phyloP scores from a whole-genome alignment of 1,140 invertebrate species.

The Cydia amplana region DNA sequence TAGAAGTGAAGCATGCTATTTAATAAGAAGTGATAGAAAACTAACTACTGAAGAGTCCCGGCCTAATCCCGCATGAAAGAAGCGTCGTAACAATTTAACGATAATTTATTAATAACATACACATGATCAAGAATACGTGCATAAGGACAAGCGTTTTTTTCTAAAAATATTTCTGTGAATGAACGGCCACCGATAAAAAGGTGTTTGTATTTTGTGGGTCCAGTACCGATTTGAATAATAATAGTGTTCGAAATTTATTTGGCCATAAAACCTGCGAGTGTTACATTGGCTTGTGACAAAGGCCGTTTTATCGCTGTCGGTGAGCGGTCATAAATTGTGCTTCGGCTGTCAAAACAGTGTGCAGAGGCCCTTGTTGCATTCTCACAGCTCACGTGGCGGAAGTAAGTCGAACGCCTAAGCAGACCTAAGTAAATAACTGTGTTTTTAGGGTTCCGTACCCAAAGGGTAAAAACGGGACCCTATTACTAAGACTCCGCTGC shows the following conservation, averaged over 20 bases:
- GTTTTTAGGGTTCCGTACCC: too few species aligned
- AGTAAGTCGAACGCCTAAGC: background rate
- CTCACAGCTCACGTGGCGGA: background rate
- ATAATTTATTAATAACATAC: conserved; percentile 53
- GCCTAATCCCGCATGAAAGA: conserved; percentile 47
- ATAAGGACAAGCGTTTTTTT: conserved; percentile 49
- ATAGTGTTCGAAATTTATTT: conserved; percentile 78
- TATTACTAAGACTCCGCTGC: too few species aligned
- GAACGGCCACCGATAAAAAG: conserved; percentile 55
- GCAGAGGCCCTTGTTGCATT: conserved; percentile 42
- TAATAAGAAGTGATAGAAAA: conserved; percentile 43
- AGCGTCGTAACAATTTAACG: conserved; percentile 44
- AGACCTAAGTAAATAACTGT: background rate
- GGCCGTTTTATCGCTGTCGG: conserved; percentile 68
- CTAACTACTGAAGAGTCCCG: conserved; percentile 37
- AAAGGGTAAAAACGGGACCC: too few species aligned
- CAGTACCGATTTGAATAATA: conserved; percentile 73
- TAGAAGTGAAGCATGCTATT: conserved; percentile 37
- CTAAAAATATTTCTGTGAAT: conserved; percentile 67
- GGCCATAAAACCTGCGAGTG: conserved; percentile 70
- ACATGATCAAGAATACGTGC: conserved; percentile 48
- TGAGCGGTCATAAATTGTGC: conserved; percentile 71
- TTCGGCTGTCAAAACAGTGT: conserved; percentile 66
- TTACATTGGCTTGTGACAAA: conserved; percentile 70
- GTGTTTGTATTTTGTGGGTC: conserved; percentile 68